phyloP scores from a whole-genome alignment of 1,140 invertebrate species.

The Phthorimaea operculella region DNA sequence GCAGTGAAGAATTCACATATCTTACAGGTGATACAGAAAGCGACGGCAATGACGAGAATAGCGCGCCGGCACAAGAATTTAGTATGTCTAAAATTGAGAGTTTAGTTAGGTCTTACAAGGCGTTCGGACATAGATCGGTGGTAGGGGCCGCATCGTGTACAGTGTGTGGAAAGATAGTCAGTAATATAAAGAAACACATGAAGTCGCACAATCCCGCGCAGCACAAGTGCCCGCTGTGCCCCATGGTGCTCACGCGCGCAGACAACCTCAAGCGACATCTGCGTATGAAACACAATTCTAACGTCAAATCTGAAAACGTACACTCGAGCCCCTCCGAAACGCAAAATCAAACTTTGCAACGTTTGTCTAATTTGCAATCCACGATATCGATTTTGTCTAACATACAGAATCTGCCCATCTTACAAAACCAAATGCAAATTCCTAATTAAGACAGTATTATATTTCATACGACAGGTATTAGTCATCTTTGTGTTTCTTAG shows the following conservation, averaged over 20 bases:
- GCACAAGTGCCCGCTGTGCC: slow-evolving; percentile 75
- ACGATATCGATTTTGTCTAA: too few relatives aligned
- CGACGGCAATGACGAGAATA: slow-evolving; percentile 57
- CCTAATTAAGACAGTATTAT: too few relatives aligned
- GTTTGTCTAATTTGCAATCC: background rate
- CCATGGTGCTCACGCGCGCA: slow-evolving; percentile 74
- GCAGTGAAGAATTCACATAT: slow-evolving; percentile 37
- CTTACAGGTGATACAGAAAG: slow-evolving; percentile 52
- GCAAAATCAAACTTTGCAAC: slow-evolving; percentile 24
- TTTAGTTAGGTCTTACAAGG: slow-evolving; percentile 47
- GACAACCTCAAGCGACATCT: slow-evolving; percentile 79
- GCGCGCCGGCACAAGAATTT: slow-evolving; percentile 42
- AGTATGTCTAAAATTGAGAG: slow-evolving; percentile 49
- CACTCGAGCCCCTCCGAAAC: slow-evolving; percentile 35
- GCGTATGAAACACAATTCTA: slow-evolving; percentile 74
- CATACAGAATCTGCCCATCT: too few relatives aligned
- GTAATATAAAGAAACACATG: slow-evolving; percentile 78
- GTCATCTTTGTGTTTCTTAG: too few relatives aligned
- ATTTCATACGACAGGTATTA: too few relatives aligned
- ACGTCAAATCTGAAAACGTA: slow-evolving; percentile 38
- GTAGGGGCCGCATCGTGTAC: slow-evolving; percentile 59
- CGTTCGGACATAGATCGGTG: slow-evolving; percentile 39
- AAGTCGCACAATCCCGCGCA: slow-evolving; percentile 77
- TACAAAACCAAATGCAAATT: too few relatives aligned
- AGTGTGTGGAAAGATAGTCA: slow-evolving; percentile 77